Evolutionary conservation across 2,113 vertebrate genomes (phyloP), one percentile per base, ranked within the genome.

Genomic region (Platysteira castanea): DNA sequence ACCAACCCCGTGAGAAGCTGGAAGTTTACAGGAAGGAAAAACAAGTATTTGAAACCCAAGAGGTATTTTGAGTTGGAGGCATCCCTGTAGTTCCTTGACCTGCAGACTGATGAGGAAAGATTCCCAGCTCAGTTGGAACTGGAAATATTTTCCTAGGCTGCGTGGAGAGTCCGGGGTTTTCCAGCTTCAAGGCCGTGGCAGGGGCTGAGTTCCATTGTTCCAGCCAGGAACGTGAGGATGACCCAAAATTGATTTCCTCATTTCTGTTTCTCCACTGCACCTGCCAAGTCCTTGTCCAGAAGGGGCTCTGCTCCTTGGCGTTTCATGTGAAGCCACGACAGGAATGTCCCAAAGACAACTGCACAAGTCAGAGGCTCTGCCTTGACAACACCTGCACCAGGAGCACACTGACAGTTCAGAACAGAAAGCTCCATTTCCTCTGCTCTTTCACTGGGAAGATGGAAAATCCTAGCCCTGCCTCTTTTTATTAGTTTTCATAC

Each of bases 251-350:
- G 28, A 18, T 19, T 42, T n/a, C 53, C 39, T 39, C 24, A 42
- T 49, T 46, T 88, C 53, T 56, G 7, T 30, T 74, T 73, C 60
- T 44, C 37, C 49, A 16, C 37, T n/a, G 18, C 22, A 77, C 10
- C 68, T 47, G 35, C 49, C 4, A 63, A 24, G 7, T 8, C 33
- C 64, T 47, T 30, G 30, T 24, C 82, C 85, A 84, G 61, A 46
- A 80, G 57, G 18, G 76, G 5, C 26, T 69, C 57, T 67, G 37
- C 24, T 49, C 76, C 26, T 15, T 0, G 0, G n/a, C 15, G 31
- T 19, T 63, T 57, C 71, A 39, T 0, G 1, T 3, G 7, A 80
- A 42, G 67, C 68, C 24, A 11, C 0, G 0, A 16, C 44, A 79
- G 52, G 22, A 77, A 69, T 0, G 0, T 33, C 37, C 31, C 54